Base-by-base conservation (phyloP, 2,113 vertebrate species). In the Tenrec ecaudatus region DNA sequence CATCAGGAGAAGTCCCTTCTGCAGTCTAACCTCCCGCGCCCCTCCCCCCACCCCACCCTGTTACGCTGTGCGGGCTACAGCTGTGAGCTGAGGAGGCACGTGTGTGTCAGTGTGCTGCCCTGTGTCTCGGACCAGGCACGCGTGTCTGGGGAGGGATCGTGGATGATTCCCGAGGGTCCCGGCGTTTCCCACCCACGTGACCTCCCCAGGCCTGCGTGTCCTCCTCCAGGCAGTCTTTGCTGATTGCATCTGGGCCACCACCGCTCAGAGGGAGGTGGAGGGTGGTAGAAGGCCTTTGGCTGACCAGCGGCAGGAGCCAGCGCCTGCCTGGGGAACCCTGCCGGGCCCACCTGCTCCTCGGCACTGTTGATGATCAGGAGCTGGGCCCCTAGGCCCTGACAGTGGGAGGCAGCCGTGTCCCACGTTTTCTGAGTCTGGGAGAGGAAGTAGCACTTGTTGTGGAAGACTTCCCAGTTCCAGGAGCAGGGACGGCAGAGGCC, bases 361-460 rank as follows among this genome's bases (percentile, higher is more conserved):
- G 31, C 25, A 0, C 60, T 92, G 60, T 82, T n/a, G 81, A 97
- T 0, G 15, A 94, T 36, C 73, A 97, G 96, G 36, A 97, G 68
- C 8, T 96, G 96, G 25, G 95, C 95, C 0, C 20, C 92, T 3
- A 90, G 36, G 6, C 64, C 60, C 1, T 14, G 0, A 3, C 97
- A 97, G 6, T 27, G 25, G 0, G 86, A 60, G 7, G 27, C 7
- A 0, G 97, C 89, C 0, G 78, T 69, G 3, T 1, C 0, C 97
- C 97, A 97, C 4, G 0, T 86, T 36, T 4, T 33, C 12, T 1
- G 19, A 47, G 89, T 94, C 0, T 0, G 2, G 0, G 96, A 97
- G 95, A 97, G 94, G 77, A 60, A 69, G 53, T 97, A 97, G 60
- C 97, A 97, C 31, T 73, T 97, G 6, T 23, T 43, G 2, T 60